phyloP scores from a whole-genome alignment of 2,797 vertebrate genomes.

The Paedocypris micromegethes region DNA sequence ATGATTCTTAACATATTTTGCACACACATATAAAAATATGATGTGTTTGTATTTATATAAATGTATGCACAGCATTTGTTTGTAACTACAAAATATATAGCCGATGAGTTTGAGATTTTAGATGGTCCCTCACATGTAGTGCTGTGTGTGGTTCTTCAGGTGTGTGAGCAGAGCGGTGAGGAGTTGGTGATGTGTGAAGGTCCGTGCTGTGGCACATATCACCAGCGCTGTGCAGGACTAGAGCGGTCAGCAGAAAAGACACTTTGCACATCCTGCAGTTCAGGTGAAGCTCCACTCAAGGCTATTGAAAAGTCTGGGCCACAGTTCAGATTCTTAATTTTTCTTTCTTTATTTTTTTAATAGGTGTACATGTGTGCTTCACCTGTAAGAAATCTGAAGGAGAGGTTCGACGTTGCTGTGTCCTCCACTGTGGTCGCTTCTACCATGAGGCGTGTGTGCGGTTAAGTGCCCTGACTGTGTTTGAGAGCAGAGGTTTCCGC shows the following conservation, averaged over 20 bases:
- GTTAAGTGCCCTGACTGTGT: constrained; percentile 78
- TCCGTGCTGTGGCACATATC: constrained; percentile 87
- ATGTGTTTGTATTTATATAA: too few relatives aligned
- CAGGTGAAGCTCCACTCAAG: constrained; percentile 70
- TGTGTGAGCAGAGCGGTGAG: constrained; percentile 86
- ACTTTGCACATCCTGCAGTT: constrained; percentile 80
- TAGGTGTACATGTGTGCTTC: constrained; percentile 88
- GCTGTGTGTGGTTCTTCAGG: constrained; percentile 56
- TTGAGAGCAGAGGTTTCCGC: constrained; percentile 90
- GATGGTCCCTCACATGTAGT: neutral
- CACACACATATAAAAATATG: too few relatives aligned
- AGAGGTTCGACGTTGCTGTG: constrained; percentile 82
- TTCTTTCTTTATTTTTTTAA: neutral
- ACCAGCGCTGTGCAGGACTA: constrained; percentile 79
- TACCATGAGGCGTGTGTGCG: constrained; percentile 90
- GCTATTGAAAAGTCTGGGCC: neutral
- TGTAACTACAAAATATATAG: too few relatives aligned
- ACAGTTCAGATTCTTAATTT: neutral
- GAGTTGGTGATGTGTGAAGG: constrained; percentile 86
- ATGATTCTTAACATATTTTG: too few relatives aligned
- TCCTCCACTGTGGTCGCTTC: constrained; percentile 88
- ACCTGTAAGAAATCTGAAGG: constrained; percentile 83
- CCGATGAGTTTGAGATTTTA: too few relatives aligned
- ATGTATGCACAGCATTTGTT: too few relatives aligned
- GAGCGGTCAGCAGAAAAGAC: constrained; percentile 76